Evolutionary conservation across 1,140 invertebrate species (phyloP).

Genomic region (Listronotus oregonensis): DNA sequence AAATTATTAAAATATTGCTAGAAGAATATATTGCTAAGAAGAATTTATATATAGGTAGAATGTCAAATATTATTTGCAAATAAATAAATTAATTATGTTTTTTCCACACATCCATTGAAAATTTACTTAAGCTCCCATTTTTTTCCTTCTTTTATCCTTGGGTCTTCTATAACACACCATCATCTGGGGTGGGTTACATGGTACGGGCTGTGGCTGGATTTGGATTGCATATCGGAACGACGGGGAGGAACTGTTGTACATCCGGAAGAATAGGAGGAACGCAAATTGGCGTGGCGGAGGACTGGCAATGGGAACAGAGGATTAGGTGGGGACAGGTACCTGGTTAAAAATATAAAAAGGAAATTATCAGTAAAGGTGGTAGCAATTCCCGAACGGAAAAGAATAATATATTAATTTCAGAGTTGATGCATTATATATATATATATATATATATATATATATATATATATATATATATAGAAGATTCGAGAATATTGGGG

Average conservation of each 20-base stretch:
- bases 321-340: constrained; percentile 42
- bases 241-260: constrained; percentile 48
- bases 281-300: constrained; percentile 35
- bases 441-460: too few relatives aligned
- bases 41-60: too few relatives aligned
- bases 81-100: constrained; percentile 64
- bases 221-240: constrained; percentile 45
- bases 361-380: too few relatives aligned
- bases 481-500: too few relatives aligned
- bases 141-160: constrained; percentile 49
- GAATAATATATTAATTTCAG: too few relatives aligned
- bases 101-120: constrained; percentile 72
- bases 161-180: constrained; percentile 52
- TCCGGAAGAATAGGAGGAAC: constrained; percentile 47
- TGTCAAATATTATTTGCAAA: too few relatives aligned
- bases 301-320: constrained; percentile 37
- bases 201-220: constrained; percentile 49
- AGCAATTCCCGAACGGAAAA: too few relatives aligned
- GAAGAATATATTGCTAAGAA: too few relatives aligned
- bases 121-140: constrained; percentile 71
- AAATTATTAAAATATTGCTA: too few relatives aligned
- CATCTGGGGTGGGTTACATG: constrained; percentile 53
- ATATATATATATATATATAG: too few relatives aligned
- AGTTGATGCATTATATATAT: too few relatives aligned
- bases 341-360: too few relatives aligned